A percentile compares a stretch with the other conserved stretches of the same genome.
Evolutionary conservation across 92 coral and sea anemone species (phyloP).

Genomic region (Anthopleura xanthogrammica): DNA sequence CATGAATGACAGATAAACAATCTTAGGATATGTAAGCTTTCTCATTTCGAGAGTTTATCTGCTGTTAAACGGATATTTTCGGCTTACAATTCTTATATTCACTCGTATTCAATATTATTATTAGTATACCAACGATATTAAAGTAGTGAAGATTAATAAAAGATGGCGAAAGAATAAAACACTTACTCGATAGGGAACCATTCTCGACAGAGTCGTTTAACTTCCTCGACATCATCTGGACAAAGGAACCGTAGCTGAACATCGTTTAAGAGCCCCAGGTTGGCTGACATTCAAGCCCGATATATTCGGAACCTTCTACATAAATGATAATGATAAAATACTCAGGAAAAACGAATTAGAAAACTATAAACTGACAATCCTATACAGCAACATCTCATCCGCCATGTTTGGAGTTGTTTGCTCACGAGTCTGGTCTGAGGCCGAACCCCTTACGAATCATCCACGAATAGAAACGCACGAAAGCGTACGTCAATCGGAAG

Average conservation of each 20-base stretch:
- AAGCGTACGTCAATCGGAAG: conserved; percentile 27
- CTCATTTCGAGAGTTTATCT: background rate
- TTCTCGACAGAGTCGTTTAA: conserved; percentile 89
- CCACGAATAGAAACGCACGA: conserved; percentile 6
- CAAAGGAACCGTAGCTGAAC: conserved; percentile 94
- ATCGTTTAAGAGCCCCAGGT: conserved; percentile 90
- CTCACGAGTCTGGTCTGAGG: background rate
- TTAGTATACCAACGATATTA: background rate
- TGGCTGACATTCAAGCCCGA: conserved; percentile 86
- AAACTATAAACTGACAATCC: conserved; percentile 7
- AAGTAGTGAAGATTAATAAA: background rate
- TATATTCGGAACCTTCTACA: conserved; percentile 30
- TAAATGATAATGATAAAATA: conserved; percentile 15
- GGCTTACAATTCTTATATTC: background rate
- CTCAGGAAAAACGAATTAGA: conserved; percentile 8
- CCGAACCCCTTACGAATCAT: background rate
- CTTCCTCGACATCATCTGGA: conserved; percentile 89
- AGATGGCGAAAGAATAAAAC: background rate
- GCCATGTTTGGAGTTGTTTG: conserved; percentile 30
- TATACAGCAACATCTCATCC: conserved; percentile 2
- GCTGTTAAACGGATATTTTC: background rate
- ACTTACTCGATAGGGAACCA: conserved; percentile 99
- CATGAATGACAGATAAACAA: background rate
- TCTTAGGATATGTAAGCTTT: background rate
- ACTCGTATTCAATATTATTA: background rate